Evolutionary conservation across 37 sponge, comb jelly and placozoan genomes (phyloP), one percentile per base, ranked within the genome.

Genomic region (Aphrocallistes beatrix): DNA sequence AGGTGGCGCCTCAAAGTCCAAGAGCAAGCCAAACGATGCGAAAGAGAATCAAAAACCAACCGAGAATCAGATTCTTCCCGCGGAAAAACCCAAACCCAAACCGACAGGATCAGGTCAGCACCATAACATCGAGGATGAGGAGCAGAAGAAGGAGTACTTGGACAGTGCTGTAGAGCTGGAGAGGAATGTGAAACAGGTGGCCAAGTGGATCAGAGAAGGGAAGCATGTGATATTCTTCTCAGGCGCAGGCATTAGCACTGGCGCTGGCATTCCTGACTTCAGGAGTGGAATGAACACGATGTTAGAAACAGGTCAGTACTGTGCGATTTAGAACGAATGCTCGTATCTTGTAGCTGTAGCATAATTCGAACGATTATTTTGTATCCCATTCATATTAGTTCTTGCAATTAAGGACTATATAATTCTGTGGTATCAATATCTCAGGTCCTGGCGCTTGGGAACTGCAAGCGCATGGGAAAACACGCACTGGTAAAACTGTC

Each of bases 241-340:
- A 36, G 94, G 94, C 69, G 92, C 94, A 51, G 94, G 94, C 16
- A 87, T 94, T 40, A 94, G 94, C 83, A 94, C 94, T 6, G 92
- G 94, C 51, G 69, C 87, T 86, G 94, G 92, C 21, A 94, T 91
- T 10, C 92, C 94, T n/a, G 94, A 91, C 81, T 93, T 89, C 84
- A 81, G 94, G 3, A 94, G 94, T 90, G 94, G 94, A 0, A 94
- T 94, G 94, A 69, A 91, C 47, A 94, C 94, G 0, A 92, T 94
- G n/a, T 88, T 94, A 23, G 81, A 86, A 16, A 94, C 94, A n/a
- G 94, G 75, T 60, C 6, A 6, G 13, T 13, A 42, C 45, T 13
- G 45, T 13, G 45, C 6, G 6, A 42, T 42, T 16, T 16, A 13
- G 13, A 16, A 42, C 45, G 6, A 42, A 13, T 42, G 10, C 6